Evolutionary conservation across 2,797 vertebrate genomes (phyloP).

Genomic region (Limnodromus scolopaceus): DNA sequence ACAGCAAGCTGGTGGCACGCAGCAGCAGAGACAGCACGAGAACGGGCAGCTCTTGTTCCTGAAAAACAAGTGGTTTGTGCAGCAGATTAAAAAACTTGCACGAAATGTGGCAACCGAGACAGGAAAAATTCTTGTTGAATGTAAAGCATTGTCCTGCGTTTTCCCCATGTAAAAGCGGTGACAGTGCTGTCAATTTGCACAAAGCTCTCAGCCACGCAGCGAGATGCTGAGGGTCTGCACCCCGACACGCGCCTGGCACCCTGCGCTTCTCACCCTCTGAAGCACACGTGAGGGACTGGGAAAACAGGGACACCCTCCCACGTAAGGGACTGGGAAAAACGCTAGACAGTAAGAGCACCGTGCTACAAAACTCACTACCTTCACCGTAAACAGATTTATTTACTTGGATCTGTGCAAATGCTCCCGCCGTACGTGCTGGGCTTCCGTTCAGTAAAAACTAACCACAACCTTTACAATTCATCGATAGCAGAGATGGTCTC

Average conservation of each 20-base stretch:
- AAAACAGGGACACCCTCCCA: neutral
- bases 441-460: neutral
- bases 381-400: neutral
- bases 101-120: neutral
- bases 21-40: neutral
- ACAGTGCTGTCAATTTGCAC: neutral
- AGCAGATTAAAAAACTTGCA: neutral
- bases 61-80: neutral
- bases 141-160: neutral
- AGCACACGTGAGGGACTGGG: neutral
- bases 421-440: neutral
- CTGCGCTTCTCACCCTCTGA: neutral
- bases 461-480: neutral
- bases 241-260: neutral
- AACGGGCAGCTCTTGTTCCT: neutral
- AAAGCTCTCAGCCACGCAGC: neutral
- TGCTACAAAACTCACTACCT: neutral
- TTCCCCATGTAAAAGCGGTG: neutral
- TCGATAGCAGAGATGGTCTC: neutral
- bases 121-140: neutral
- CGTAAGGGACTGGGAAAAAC: neutral
- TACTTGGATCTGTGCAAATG: neutral
- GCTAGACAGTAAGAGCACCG: accelerated
- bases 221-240: neutral
- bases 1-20: accelerated